phyloP scores from a whole-genome alignment of 2,113 vertebrate genomes.

The Eudyptes chrysolophus region DNA sequence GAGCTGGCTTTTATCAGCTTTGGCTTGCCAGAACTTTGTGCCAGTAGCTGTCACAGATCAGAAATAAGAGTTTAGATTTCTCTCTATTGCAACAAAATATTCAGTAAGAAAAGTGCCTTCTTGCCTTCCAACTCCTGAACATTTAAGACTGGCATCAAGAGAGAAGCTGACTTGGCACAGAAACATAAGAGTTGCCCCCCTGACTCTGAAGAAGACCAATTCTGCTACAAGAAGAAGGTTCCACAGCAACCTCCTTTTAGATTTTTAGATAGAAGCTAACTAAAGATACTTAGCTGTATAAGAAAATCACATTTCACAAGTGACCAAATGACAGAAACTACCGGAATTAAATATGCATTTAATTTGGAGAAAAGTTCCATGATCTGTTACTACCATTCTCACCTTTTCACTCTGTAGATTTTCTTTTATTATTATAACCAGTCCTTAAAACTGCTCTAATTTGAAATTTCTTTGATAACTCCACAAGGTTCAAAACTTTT shows the following conservation, averaged over 20 bases:
- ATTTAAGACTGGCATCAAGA: neutral
- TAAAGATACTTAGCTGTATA: neutral
- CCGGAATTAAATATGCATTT: neutral
- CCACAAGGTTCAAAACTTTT: neutral
- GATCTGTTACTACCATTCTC: neutral
- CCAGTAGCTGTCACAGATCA: slow-evolving; percentile 21
- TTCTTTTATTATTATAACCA: neutral
- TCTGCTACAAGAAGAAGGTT: neutral
- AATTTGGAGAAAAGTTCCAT: neutral
- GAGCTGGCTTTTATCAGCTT: slow-evolving; percentile 30
- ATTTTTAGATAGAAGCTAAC: neutral
- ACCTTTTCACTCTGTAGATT: neutral
- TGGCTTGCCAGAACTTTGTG: slow-evolving; percentile 33
- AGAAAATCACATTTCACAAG: neutral
- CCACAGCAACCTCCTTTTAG: neutral
- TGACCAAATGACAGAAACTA: neutral
- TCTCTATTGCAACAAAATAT: neutral
- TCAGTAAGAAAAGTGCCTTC: neutral
- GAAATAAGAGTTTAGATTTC: neutral
- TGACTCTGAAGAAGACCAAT: neutral
- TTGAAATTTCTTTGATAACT: neutral
- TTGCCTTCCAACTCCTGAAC: neutral
- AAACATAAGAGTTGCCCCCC: neutral
- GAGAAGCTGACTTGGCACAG: neutral
- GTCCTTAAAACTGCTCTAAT: neutral